Base-by-base conservation (phyloP, 1,140 invertebrate species). In the Trichoplusia ni region DNA sequence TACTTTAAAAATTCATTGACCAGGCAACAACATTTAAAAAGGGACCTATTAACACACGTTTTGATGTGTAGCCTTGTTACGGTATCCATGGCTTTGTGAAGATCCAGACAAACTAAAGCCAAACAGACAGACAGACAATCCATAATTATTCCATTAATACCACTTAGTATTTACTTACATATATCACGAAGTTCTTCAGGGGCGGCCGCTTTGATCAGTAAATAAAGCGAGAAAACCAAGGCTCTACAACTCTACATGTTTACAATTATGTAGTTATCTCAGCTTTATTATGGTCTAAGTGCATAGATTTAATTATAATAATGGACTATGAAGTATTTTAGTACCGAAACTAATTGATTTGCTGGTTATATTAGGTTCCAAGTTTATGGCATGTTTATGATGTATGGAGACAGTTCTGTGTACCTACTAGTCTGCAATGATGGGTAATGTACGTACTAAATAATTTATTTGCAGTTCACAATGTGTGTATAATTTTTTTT, bases 181-280 rank as follows among this genome's bases (percentile, higher is more conserved):
- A 40, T 0, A 49, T 25, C 14, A 21, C 6, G 14, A 21, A 21
- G n/a, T 13, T 51, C 29, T n/a, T 51, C 47, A 51, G 16, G 5
- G 16, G 29, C 47, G 47, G 47, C 14, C 18, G 29, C 47, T 51
- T 51, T 51, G 47, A 51, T 51, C 47, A 35, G 18, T 51, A 21
- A 51, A 51, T 51, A 35, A 35, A 33, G 33, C 33, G 0, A 47
- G n/a, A 51, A 51, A 51, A 11, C 29, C 47, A 51, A 51, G 47
- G 47, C 16, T 29, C 18, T 2, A n/a, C 7, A 27, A 4, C 3
- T 7, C 3, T 27, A 7, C 3, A 4, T 3, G 21, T 33, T 29
- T 33, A 51, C 35, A 33, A 21, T 35, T 33, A 35, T 23, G 5
- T 35, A 51, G 9, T 35, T 51, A 51, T 35, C 18, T 33, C 5